Evolutionary conservation across 2,888 invertebrate genomes (phyloP), one percentile per base, ranked within the genome.

Genomic region (Hecatera dysodea): DNA sequence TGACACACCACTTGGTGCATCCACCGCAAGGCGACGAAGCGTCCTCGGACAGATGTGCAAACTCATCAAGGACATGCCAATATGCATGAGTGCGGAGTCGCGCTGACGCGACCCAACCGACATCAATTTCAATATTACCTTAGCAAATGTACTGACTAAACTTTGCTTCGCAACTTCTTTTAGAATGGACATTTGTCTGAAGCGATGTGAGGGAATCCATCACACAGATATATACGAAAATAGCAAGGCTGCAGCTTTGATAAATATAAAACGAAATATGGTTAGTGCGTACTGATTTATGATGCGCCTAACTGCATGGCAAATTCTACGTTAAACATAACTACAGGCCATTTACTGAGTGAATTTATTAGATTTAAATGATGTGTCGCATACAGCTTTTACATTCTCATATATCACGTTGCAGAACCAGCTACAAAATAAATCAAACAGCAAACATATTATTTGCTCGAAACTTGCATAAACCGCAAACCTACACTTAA

Each of bases 1-100:
- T 90, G 89, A 89, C 90, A 86, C 77, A 86, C 75, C 91, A 90
- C 91, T 90, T 81, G 70, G 65, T 63, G 56, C 62, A 63, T 62
- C 50, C 56, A 75, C 65, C 53, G 63, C 57, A 63, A 72, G 67
- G 83, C 83, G 75, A 68, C 72, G 61, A 57, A 78, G 70, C 74
- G 67, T 64, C 56, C 62, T 27, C 42, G 69, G 68, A 78, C 72
- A 75, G 60, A 82, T 76, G 69, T 77, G 81, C 81, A 84, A 74
- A 80, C 83, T 84, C 76, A 77, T 81, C 79, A 78, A 77, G 72
- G 72, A 72, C 76, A 71, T 65, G 61, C 69, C 72, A 78, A 84
- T 82, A 78, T 78, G 71, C 81, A 75, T 72, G 84, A 85, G 75
- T 65, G 74, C 70, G 27, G 60, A 57, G 63, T 73, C 39, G 69